These are phyloP conservation scores for Stichodactyla mertensii DNA, from an alignment of 64 coral and sea anemone species.

Conservation along the genomic window DNA sequence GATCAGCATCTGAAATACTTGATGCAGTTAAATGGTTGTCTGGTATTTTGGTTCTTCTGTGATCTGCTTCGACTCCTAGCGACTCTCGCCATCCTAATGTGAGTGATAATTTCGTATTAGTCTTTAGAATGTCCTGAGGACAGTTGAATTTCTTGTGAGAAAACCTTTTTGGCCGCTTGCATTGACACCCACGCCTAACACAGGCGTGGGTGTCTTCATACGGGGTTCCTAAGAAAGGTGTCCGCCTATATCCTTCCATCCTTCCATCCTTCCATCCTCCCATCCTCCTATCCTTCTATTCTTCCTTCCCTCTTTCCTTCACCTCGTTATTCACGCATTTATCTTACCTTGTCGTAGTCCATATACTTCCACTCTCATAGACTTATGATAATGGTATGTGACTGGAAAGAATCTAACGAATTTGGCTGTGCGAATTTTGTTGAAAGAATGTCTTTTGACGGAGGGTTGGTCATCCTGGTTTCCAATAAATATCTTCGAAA, in stretches of 20 bases:
- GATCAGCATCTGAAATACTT: not conserved
- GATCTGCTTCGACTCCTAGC: not conserved
- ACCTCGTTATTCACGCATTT: too few species aligned
- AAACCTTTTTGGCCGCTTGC: too few species aligned
- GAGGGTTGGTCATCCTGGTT: not conserved
- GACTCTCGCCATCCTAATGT: not conserved
- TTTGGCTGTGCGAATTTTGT: not conserved
- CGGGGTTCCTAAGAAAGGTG: too few species aligned
- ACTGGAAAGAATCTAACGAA: conserved; percentile 35
- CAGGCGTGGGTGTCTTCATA: too few species aligned
- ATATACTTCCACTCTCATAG: conserved; percentile 40
- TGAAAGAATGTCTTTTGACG: not conserved
- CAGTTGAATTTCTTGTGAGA: too few species aligned
- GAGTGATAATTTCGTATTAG: not conserved
- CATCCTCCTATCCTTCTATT: not conserved
- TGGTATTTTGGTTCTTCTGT: not conserved
- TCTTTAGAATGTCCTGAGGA: too few species aligned
- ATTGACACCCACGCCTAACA: too few species aligned
- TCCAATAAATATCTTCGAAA: conserved; percentile 23
- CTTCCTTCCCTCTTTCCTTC: too few species aligned
- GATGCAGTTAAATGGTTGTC: conserved; percentile 2
- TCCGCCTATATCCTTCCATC: too few species aligned
- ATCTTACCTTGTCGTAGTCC: conserved; percentile 30
- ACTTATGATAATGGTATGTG: not conserved
- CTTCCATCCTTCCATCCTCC: too few species aligned